Percentiles rank a stretch among this genome's conserved stretches.
phyloP scores from a whole-genome alignment of 2,888 invertebrate species.

The Acrobasis consociella region DNA sequence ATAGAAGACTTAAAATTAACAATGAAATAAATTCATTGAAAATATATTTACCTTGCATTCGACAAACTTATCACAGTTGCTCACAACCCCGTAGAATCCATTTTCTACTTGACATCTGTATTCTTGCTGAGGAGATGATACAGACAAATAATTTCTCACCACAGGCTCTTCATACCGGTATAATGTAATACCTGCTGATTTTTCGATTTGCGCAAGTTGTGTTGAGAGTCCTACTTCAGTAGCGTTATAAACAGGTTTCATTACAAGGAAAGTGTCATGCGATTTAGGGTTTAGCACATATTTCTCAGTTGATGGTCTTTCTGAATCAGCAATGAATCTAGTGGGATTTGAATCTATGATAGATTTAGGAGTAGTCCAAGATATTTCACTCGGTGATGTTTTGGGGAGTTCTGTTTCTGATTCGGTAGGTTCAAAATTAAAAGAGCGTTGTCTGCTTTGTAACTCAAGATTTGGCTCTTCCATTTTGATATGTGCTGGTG shows the following conservation, averaged over 20 bases:
- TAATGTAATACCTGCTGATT: slow-evolving; percentile 4
- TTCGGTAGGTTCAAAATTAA: neutral
- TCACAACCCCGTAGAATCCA: slow-evolving; percentile 67
- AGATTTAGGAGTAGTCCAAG: neutral
- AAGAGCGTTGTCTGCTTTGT: neutral
- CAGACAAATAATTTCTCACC: neutral
- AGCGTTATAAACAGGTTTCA: neutral
- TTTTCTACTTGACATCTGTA: slow-evolving; percentile 35
- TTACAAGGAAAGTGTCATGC: neutral
- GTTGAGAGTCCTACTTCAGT: neutral
- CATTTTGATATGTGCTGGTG: neutral
- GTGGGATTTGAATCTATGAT: neutral
- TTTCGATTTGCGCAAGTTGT: neutral
- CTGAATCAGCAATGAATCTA: neutral
- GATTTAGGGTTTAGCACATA: neutral
- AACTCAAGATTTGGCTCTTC: neutral
- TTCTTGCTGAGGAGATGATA: neutral
- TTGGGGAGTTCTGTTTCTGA: neutral
- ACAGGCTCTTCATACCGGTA: neutral
- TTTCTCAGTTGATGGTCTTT: neutral
- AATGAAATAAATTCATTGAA: neutral
- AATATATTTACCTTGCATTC: slow-evolving; percentile 77
- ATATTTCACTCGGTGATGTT: neutral
- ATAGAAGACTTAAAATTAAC: neutral
- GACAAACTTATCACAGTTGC: slow-evolving; percentile 86